Conservation (phyloP, 2,888 invertebrate genomes). For the Callyntrura sp. region DNA sequence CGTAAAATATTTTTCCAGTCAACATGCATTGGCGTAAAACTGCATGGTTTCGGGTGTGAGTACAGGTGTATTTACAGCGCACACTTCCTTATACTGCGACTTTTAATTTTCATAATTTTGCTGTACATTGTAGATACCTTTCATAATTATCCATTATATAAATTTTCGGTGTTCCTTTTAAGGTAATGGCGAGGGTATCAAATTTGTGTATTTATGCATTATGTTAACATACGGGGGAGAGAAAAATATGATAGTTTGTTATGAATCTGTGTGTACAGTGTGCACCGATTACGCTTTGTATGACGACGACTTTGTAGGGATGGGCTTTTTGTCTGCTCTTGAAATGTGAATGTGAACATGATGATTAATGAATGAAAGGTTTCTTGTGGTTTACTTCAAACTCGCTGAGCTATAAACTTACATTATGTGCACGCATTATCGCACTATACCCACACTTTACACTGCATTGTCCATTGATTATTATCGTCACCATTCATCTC, state of each 20-base stretch:
- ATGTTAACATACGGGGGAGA: not conserved
- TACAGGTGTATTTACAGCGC: not conserved
- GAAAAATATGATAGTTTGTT: not conserved
- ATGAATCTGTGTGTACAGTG: no score
- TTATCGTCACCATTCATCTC: no score
- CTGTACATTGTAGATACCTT: not conserved
- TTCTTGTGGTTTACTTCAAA: not conserved
- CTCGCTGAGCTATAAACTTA: not conserved
- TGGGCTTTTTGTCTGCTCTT: slow-evolving; percentile 59
- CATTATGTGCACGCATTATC: not conserved
- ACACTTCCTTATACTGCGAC: no score
- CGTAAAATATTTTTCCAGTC: no score
- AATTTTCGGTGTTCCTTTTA: slow-evolving; percentile 22
- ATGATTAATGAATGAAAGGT: slow-evolving; percentile 67
- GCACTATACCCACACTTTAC: not conserved
- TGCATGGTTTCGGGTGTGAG: no score
- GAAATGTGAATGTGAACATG: slow-evolving; percentile 49
- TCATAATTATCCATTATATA: slow-evolving; percentile 60
- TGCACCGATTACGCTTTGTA: no score
- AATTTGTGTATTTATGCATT: not conserved
- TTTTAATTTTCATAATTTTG: not conserved
- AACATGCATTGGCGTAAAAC: no score
- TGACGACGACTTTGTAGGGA: no score
- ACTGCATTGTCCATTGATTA: slow-evolving; percentile 20
- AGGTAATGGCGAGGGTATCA: not conserved